These are phyloP conservation scores for Leucania comma DNA, from an alignment of 2,888 invertebrate genomes.

Conservation along the genomic window DNA sequence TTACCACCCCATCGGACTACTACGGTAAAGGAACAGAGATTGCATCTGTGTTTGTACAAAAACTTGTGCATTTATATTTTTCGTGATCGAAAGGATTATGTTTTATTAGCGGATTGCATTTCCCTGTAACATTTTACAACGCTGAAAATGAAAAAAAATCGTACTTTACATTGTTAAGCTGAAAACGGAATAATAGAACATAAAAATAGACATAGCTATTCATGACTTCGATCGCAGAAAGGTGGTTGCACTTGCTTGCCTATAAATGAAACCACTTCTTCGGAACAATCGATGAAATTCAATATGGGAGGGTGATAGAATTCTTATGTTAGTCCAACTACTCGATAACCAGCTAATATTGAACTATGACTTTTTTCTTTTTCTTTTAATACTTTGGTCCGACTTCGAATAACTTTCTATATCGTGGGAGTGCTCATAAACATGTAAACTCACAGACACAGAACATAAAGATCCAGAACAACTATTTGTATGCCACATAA, in stretches of 20 bases:
- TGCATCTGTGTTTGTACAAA: no score
- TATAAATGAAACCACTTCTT: slow-evolving; percentile 19
- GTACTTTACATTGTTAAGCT: not conserved
- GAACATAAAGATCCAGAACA: no score
- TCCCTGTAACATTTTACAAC: not conserved
- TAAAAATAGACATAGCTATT: not conserved
- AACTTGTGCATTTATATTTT: no score
- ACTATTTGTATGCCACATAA: no score
- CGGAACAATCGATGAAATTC: slow-evolving; percentile 14
- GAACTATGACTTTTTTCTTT: not conserved
- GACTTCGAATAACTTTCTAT: no score
- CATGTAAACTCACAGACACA: no score
- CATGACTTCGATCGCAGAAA: slow-evolving; percentile 10
- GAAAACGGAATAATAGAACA: not conserved
- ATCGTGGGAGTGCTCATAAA: no score
- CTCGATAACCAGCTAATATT: not conserved
- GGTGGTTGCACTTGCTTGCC: slow-evolving; percentile 9
- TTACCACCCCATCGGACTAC: no score
- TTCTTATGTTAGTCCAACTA: not conserved
- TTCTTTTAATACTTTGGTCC: no score
- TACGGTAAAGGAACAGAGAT: no score
- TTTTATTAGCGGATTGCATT: not conserved
- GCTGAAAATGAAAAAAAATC: not conserved
- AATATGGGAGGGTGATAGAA: not conserved
- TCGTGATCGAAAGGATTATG: no score